Evolutionary conservation across 2,113 vertebrate species (phyloP), one percentile per base, ranked within the genome.

Genomic region (Gymnarchus niloticus): DNA sequence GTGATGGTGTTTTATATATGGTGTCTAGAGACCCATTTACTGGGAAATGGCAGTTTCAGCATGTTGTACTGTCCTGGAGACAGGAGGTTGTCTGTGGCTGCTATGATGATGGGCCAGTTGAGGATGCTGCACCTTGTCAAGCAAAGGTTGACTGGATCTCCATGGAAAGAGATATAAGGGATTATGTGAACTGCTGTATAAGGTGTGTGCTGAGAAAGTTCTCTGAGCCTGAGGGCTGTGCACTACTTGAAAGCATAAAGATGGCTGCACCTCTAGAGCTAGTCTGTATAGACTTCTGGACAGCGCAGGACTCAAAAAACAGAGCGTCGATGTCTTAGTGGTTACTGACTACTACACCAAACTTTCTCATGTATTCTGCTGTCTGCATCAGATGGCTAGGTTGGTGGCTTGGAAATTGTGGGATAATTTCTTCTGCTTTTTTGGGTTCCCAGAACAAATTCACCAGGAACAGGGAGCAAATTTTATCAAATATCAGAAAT

Each of bases 141-240:
- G 54, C 83, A 21, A 56, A 54, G 28, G 84, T 89, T 4, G 86
- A 81, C 57, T 89, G 88, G 88, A 23, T 56, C 14, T 7, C 76
- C 3, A 49, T 89, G 9, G 85, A 89, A 14, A 48, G 59, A 3
- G 85, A 88, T 82, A 85, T 88, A 4, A 85, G 44, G 4, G 52
- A 87, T 9, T 83, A 87, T 84, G 88, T 85, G 8, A 56, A 48
- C 0, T 3, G 37, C 7, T 87, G 87, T n/a, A 46, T 51, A 6
- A 9, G 81, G 1, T 88, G 88, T 83, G 83, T 84, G 19, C 28
- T 87, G 9, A 54, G 86, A 21, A 88, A 87, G 56, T 78, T 81
- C 10, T 41, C 81, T 33, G 87, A 89, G 9, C 87, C 87, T 81
- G 87, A 85, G 14, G 83, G 77, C 3, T 44, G 49, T 41, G 81